These are phyloP conservation scores for Dasypolia templi DNA, from an alignment of 2,888 invertebrate species.

Conservation along the genomic window DNA sequence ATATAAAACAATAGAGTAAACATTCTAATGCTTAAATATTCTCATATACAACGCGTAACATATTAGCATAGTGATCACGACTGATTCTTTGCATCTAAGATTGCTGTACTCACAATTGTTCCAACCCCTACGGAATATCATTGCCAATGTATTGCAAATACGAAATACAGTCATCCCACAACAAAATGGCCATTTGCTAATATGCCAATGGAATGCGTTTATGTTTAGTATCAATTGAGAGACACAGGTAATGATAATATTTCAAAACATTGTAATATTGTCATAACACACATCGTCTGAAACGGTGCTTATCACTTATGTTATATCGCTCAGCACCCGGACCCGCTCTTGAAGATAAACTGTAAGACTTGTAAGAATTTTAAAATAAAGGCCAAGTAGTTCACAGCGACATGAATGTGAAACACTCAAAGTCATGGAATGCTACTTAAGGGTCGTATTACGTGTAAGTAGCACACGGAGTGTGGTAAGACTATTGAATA, in stretches of 20 bases:
- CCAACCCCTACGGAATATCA: not conserved
- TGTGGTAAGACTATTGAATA: conserved; percentile 28
- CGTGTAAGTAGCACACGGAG: conserved; percentile 13
- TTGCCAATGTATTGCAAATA: not conserved
- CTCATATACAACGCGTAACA: not conserved
- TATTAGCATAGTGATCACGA: not conserved
- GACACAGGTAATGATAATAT: conserved; percentile 15
- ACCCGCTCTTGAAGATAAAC: conserved; percentile 25
- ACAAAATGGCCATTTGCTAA: not conserved
- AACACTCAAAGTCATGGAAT: conserved; percentile 39
- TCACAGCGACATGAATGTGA: conserved; percentile 40
- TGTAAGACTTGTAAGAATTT: conserved; percentile 23
- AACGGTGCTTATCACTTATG: conserved; percentile 5
- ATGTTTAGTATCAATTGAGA: conserved; percentile 23
- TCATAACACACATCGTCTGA: conserved; percentile 3
- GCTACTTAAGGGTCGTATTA: conserved; percentile 45
- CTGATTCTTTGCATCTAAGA: not conserved
- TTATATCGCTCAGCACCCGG: not conserved
- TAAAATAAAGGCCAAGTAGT: conserved; percentile 43
- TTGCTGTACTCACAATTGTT: not conserved
- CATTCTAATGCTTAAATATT: not conserved
- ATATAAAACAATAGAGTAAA: conserved; percentile 5
- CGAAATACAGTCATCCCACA: conserved; percentile 1
- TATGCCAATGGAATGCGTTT: not conserved
- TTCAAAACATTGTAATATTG: not conserved